These are phyloP conservation scores for Sylvilagus floridanus DNA, from an alignment of 2,797 vertebrate species.

Conservation along the genomic window DNA sequence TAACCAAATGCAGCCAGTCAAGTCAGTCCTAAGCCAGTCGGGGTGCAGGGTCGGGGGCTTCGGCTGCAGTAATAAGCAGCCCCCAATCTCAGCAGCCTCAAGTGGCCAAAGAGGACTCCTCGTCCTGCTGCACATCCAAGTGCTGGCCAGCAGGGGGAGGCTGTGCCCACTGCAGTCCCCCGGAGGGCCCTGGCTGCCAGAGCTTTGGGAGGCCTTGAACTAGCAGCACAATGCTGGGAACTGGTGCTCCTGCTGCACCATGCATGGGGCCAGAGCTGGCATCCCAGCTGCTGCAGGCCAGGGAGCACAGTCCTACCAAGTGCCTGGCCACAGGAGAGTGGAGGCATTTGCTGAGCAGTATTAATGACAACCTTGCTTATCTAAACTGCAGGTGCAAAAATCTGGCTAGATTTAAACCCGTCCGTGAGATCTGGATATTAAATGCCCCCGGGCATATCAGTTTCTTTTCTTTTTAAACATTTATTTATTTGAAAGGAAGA, in stretches of 20 bases:
- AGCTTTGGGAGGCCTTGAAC: background rate
- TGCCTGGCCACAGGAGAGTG: background rate
- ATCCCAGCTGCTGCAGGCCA: background rate
- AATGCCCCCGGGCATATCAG: background rate
- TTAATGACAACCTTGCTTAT: background rate
- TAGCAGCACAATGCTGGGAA: background rate
- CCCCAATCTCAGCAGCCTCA: background rate
- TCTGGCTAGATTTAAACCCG: background rate
- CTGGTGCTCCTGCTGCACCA: background rate
- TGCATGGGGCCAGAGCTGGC: background rate
- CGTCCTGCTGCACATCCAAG: background rate
- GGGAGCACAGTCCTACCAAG: background rate
- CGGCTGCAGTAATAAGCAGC: background rate
- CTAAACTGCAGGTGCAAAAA: background rate
- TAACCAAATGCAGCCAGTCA: background rate
- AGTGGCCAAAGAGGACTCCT: background rate
- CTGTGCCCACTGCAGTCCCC: rapidly evolving
- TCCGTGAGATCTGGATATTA: too few relatives aligned
- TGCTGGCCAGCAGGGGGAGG: background rate
- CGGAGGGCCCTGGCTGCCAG: background rate
- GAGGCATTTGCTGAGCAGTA: background rate
- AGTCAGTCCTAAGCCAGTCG: background rate
- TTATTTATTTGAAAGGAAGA: too few relatives aligned
- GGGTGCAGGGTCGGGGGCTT: too few relatives aligned
- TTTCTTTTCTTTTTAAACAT: background rate